Conservation (phyloP, 1,140 invertebrate genomes). For the Penaeus japonicus region DNA sequence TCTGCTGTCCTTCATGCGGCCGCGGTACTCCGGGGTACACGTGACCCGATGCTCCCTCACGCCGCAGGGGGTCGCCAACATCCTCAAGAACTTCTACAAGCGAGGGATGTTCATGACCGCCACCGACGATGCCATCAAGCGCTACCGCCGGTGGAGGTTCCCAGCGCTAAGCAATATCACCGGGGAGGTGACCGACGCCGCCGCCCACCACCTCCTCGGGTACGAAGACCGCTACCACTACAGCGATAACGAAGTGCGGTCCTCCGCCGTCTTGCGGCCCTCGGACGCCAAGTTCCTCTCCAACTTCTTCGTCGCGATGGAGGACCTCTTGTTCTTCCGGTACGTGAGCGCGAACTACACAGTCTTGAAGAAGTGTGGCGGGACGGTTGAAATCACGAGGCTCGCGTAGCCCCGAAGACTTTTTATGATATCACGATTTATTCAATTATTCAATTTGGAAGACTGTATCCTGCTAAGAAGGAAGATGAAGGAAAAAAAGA, state of each 20-base stretch:
- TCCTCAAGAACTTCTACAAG: conserved; percentile 30
- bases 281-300: conserved; percentile 23
- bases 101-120: conserved; percentile 13
- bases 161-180: not conserved
- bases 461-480: not conserved
- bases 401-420: not conserved
- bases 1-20: conserved; percentile 26
- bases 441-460: too few relatives aligned
- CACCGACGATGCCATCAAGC: not conserved
- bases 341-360: conserved; percentile 35
- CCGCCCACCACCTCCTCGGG: conserved; percentile 36
- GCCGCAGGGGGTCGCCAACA: conserved; percentile 21
- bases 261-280: not conserved
- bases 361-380: conserved; percentile 37
- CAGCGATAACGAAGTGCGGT: conserved; percentile 51
- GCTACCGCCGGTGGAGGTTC: conserved; percentile 50
- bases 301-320: conserved; percentile 17
- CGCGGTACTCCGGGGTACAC: conserved; percentile 49
- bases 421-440: not conserved
- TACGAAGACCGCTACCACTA: conserved; percentile 55
- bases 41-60: not conserved
- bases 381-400: conserved; percentile 17
- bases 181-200: conserved; percentile 33
- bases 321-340: conserved; percentile 35
- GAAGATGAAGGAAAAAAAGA: not conserved